phyloP scores from a whole-genome alignment of 2,113 vertebrate genomes.

The Brachyhypopomus occidentalis region DNA sequence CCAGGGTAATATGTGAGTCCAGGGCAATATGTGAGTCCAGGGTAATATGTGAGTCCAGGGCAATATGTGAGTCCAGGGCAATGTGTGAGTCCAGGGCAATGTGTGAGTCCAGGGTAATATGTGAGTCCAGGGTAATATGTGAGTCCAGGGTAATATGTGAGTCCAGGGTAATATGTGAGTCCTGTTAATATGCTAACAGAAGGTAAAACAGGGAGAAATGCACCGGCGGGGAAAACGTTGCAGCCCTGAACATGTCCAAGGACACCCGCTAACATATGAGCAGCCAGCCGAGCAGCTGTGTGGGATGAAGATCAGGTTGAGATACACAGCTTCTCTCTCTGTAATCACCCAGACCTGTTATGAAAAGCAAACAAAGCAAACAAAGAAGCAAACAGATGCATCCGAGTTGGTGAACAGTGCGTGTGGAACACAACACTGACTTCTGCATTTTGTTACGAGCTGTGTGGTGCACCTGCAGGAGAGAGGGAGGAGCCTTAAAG shows the following conservation, averaged over 20 bases:
- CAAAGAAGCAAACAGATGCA: background rate
- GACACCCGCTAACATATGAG: background rate
- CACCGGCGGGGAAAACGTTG: background rate
- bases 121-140: no score
- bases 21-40: no score
- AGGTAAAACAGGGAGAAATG: no score
- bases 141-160: no score
- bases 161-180: no score
- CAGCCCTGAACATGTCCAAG: background rate
- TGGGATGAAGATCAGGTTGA: background rate
- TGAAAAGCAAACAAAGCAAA: background rate
- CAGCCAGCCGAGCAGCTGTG: constrained; percentile 1
- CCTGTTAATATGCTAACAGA: no score
- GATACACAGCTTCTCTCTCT: background rate
- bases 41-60: no score
- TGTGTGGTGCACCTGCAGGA: constrained; percentile 31
- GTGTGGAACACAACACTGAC: constrained; percentile 23
- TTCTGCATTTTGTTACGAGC: constrained; percentile 23
- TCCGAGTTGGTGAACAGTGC: background rate
- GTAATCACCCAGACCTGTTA: constrained; percentile 20
- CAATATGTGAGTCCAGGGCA: no score
- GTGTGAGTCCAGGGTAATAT: no score
- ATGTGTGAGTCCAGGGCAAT: no score
- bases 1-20: no score
- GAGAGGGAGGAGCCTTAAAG: background rate